phyloP scores from a whole-genome alignment of 2,888 invertebrate species.

The Ennomos erosarius region DNA sequence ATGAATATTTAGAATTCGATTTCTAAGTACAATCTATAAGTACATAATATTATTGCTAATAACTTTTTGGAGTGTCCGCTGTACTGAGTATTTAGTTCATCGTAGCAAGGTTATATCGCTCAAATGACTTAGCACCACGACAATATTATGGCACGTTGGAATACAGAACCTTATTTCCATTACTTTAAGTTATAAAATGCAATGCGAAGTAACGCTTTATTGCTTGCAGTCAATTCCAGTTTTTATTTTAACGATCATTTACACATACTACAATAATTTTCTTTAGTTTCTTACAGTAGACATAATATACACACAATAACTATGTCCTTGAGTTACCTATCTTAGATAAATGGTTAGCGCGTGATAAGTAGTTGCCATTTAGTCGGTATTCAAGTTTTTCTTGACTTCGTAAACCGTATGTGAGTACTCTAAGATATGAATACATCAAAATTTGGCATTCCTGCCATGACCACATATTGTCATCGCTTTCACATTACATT shows the following conservation, averaged over 20 bases:
- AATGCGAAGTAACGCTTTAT: constrained; percentile 55
- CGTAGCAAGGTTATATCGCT: constrained; percentile 38
- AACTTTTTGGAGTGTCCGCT: constrained; percentile 46
- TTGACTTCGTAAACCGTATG: too few species aligned
- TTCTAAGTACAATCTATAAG: constrained; percentile 65
- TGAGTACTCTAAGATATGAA: too few species aligned
- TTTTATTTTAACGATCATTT: constrained; percentile 41
- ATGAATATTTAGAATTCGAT: constrained; percentile 15
- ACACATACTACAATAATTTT: constrained; percentile 15
- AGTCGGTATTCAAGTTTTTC: too few species aligned
- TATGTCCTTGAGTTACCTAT: too few species aligned
- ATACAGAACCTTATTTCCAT: constrained; percentile 50
- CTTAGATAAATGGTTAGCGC: too few species aligned
- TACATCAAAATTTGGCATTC: too few species aligned
- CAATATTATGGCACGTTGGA: constrained; percentile 67
- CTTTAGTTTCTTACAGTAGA: too few species aligned
- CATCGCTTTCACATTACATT: too few species aligned
- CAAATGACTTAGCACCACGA: constrained; percentile 60
- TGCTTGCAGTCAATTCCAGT: constrained; percentile 68
- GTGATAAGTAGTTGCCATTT: too few species aligned
- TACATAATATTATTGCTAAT: constrained; percentile 62
- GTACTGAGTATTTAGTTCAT: constrained; percentile 36
- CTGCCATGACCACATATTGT: too few species aligned
- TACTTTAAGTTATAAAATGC: constrained; percentile 53
- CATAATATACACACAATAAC: too few species aligned